phyloP scores from a whole-genome alignment of 2,797 vertebrate genomes.

The Sebastes vulpes region DNA sequence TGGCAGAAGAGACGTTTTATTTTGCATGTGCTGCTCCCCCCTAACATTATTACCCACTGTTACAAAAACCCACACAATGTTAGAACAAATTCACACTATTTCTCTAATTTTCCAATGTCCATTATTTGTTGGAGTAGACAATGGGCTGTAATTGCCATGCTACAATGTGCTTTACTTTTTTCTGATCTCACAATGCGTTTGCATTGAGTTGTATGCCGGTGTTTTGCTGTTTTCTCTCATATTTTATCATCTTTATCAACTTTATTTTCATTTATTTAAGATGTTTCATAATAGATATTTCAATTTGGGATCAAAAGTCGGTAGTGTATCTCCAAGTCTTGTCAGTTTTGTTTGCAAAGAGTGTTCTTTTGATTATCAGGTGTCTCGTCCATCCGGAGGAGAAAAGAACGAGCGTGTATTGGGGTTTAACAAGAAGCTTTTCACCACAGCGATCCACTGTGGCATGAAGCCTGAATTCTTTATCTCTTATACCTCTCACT shows the following conservation, averaged over 20 bases:
- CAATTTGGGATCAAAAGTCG: neutral
- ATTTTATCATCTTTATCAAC: neutral
- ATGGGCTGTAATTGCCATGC: constrained; percentile 19
- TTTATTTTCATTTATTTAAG: neutral
- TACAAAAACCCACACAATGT: constrained; percentile 35
- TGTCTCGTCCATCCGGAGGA: neutral
- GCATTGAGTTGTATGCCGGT: neutral
- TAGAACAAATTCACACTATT: constrained; percentile 15
- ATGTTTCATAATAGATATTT: neutral
- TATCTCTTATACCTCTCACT: constrained; percentile 24
- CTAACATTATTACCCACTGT: constrained; percentile 41
- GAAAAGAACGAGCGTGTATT: constrained; percentile 11
- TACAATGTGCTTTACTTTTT: neutral
- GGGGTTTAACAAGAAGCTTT: constrained; percentile 11
- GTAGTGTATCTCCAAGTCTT: neutral
- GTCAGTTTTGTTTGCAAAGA: constrained; percentile 6
- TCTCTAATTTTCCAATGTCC: constrained; percentile 2
- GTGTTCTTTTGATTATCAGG: constrained; percentile 23
- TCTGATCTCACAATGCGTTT: constrained; percentile 11
- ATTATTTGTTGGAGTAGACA: constrained; percentile 17
- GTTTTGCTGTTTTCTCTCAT: neutral
- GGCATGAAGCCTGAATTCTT: constrained; percentile 31
- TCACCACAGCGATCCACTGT: constrained; percentile 9
- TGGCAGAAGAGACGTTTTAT: constrained; percentile 36
- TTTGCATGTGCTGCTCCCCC: constrained; percentile 26